Evolutionary conservation across 2,888 invertebrate species (phyloP), one percentile per base, ranked within the genome.

Genomic region (Penaeus monodon): DNA sequence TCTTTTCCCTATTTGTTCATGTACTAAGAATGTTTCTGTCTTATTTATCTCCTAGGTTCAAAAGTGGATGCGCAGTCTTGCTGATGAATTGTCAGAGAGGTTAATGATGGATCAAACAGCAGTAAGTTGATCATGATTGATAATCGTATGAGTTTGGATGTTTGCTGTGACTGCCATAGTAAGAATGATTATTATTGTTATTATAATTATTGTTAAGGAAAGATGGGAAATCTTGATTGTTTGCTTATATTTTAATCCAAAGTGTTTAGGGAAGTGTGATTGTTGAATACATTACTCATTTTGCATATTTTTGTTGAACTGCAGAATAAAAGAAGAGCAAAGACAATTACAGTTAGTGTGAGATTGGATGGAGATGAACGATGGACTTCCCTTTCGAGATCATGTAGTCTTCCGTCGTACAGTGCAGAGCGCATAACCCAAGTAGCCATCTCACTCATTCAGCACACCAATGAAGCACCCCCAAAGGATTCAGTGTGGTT

Each of bases 81-180:
- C 96, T 0, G 94, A 94, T 80, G 98, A 99, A 93, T 94, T 99
- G 77, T 94, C 95, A 33, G 97, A 97, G 91, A 94, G 98, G 84
- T 92, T 98, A 44, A 94, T 95, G 73, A 95, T 96, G 91, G 98
- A 98, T 93, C 93, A 91, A 88, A 91, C 91, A 88, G 91, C 88
- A 90, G 93, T 93, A 91, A 66, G 90, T 85, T 65, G 49, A 24
- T 90, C 91, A 88, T 38, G 7, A 49, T 38, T 4, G n/a, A 24
- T 8, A 20, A 77, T 49, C 22, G 38, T 33, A 77, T 77, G 33
- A 33, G 7, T 38, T 38, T 24, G 27, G 22, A 27, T 77, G 49
- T 20, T 38, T 3, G 1, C 49, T 77, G 14, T 44, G 10, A 44
- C 0, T 44, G 44, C 44, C 10, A 4, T 38, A 7, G 8, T 38